A percentile compares a stretch with the other conserved stretches of the same genome.
These are phyloP conservation scores for Takifugu ocellatus DNA, from an alignment of 2,797 vertebrate genomes.

Conservation along the genomic window DNA sequence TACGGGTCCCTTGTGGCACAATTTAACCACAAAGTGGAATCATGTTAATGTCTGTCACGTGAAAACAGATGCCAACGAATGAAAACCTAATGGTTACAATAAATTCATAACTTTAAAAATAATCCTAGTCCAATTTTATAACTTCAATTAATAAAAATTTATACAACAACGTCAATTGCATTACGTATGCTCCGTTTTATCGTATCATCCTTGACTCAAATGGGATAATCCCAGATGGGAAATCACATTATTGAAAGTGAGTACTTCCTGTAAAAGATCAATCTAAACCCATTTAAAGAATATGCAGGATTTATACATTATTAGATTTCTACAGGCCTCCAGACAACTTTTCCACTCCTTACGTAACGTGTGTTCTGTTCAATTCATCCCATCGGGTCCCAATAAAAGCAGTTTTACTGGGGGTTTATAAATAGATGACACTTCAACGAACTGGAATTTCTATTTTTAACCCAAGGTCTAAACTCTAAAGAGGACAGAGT, in stretches of 20 bases:
- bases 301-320: not conserved
- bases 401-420: constrained; percentile 19
- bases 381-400: constrained; percentile 36
- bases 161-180: not conserved
- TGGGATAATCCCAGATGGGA: not conserved
- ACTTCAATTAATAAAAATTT: not conserved
- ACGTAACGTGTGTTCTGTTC: constrained; percentile 18
- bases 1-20: constrained; percentile 34
- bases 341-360: constrained; percentile 2
- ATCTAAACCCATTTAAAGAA: not conserved
- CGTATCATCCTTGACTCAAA: not conserved
- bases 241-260: constrained; percentile 3
- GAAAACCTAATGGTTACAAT: no score
- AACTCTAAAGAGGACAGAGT: constrained; percentile 31
- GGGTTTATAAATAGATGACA: constrained; percentile 50
- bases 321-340: not conserved
- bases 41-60: no score
- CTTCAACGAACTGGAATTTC: constrained; percentile 30
- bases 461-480: constrained; percentile 48
- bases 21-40: constrained; percentile 31
- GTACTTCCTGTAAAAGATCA: constrained; percentile 2
- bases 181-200: not conserved
- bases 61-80: no score
- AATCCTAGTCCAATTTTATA: no score
- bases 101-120: no score